Conservation (phyloP, 1,140 invertebrate genomes). For the Mamestra configurata region DNA sequence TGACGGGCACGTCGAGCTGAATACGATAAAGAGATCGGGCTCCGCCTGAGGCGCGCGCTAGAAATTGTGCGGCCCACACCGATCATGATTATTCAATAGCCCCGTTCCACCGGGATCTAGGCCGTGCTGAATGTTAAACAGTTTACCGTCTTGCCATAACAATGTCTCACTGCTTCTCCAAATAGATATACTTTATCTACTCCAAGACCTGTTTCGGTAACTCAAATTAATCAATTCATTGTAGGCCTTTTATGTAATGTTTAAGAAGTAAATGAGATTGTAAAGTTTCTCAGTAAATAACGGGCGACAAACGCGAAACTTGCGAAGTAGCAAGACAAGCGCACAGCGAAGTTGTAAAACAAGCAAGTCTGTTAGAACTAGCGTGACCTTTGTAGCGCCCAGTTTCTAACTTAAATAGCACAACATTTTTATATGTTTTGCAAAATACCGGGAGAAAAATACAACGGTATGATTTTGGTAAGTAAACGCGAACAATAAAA, state of each 20-base stretch:
- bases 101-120: slow-evolving; percentile 69
- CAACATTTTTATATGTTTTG: background rate
- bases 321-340: slow-evolving; percentile 46
- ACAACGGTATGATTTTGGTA: background rate
- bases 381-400: slow-evolving; percentile 25
- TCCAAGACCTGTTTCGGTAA: background rate
- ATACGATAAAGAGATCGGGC: slow-evolving; percentile 52
- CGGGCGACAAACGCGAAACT: slow-evolving; percentile 34
- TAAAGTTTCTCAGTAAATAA: slow-evolving; percentile 41
- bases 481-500: background rate
- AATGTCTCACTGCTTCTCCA: slow-evolving; percentile 26
- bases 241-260: slow-evolving; percentile 28
- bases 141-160: slow-evolving; percentile 62
- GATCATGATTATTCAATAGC: slow-evolving; percentile 84
- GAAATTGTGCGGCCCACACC: slow-evolving; percentile 75
- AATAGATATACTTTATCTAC: slow-evolving; percentile 4
- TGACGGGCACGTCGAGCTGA: slow-evolving; percentile 35
- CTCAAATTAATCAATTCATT: slow-evolving; percentile 14
- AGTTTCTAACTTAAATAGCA: slow-evolving; percentile 13
- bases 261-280: slow-evolving; percentile 37
- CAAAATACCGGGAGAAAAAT: background rate
- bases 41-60: slow-evolving; percentile 56
- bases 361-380: slow-evolving; percentile 48
- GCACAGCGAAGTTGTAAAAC: slow-evolving; percentile 31
- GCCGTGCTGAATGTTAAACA: slow-evolving; percentile 75